Evolutionary conservation across 2,888 invertebrate genomes (phyloP).

Genomic region (Carabus problematicus): DNA sequence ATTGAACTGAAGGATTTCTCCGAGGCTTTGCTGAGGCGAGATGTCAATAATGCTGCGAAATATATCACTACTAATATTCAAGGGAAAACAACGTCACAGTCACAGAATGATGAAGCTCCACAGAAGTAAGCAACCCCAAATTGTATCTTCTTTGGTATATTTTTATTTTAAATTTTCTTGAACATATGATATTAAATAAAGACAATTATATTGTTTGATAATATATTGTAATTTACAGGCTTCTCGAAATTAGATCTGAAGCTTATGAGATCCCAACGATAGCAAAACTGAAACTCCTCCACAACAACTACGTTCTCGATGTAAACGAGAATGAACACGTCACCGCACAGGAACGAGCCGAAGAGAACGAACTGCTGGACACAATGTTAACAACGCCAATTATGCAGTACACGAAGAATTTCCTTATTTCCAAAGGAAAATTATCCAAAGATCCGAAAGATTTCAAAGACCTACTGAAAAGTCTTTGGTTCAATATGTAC

Average conservation of each 20-base stretch:
- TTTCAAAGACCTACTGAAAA: conserved; percentile 75
- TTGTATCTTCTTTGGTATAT: background rate
- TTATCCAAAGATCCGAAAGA: conserved; percentile 71
- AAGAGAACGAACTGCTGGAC: conserved; percentile 82
- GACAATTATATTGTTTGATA: background rate
- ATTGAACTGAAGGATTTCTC: conserved; percentile 72
- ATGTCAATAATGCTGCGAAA: conserved; percentile 75
- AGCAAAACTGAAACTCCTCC: conserved; percentile 73
- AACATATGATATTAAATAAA: no score
- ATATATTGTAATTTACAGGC: conserved; percentile 60
- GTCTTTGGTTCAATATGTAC: conserved; percentile 83
- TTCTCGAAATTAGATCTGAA: conserved; percentile 69
- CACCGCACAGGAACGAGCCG: conserved; percentile 75
- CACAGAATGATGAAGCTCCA: conserved; percentile 75
- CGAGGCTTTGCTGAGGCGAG: conserved; percentile 75
- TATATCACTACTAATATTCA: conserved; percentile 77
- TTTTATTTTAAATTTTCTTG: no score
- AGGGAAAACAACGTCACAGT: conserved; percentile 74
- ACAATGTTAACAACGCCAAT: conserved; percentile 78
- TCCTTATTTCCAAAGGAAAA: conserved; percentile 67
- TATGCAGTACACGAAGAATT: conserved; percentile 75
- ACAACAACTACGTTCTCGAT: conserved; percentile 86
- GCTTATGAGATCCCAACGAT: conserved; percentile 76
- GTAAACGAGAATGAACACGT: conserved; percentile 78
- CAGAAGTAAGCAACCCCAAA: conserved; percentile 68